Evolutionary conservation across 92 coral and sea anemone species (phyloP), one percentile per base, ranked within the genome.

Genomic region (Parazoanthus swiftii): DNA sequence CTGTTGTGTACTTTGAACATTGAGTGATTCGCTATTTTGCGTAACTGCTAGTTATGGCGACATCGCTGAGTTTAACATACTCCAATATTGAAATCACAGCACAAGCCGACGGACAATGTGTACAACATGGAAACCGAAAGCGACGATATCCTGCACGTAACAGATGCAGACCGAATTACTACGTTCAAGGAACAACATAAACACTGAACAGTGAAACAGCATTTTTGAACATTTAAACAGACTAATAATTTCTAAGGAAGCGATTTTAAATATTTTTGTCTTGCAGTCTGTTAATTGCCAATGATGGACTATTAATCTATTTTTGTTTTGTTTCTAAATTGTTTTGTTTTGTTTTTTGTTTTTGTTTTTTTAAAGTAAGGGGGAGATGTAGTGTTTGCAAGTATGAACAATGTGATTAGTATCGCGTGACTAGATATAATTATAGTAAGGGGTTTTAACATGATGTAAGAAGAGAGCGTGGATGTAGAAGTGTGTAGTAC

Each of bases 141-240:
- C 42, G 42, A 39, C 42, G 42, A 39, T 39, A 39, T 39, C 42
- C 42, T 39, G 42, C 42, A 39, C 42, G 1, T 4, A 39, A 39
- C 50, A 46, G 77, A 35, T n/a, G 33, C 77, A 73, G 77, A 73
- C 77, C 77, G 13, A 73, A 21, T 73, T 73, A 73, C 77, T 73
- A 29, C 35, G 43, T 73, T 43, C 35, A 73, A 73, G 77, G 77
- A 73, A 73, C 44, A 35, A 21, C 35, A 7, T 73, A 73, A 73
- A 15, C 77, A 73, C 13, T 73, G 42, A 73, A 73, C 42, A 73
- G 11, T 73, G 42, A 73, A 73, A 13, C 36, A 14, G 18, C 33
- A 29, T 29, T 29, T 0, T 29, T 73, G 42, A 73, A 73, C 42
- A 73, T 35, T 73, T 21, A 73, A 73, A 13, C 36, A 14, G 18